These are phyloP conservation scores for Ooceraea biroi DNA, from an alignment of 1,140 invertebrate genomes.

Conservation along the genomic window DNA sequence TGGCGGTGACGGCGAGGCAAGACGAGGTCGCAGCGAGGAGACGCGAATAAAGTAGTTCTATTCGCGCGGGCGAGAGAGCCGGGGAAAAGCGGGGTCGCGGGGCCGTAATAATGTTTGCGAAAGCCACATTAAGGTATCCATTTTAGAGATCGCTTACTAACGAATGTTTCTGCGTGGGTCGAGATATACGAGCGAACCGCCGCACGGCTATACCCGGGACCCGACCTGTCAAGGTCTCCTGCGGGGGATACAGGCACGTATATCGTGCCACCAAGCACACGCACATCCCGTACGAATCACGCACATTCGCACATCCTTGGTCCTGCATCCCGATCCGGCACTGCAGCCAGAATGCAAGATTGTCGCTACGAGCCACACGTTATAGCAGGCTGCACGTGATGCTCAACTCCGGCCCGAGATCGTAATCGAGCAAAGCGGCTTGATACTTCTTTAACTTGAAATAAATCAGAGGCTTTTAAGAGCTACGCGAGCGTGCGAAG, in stretches of 20 bases:
- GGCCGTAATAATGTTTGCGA: constrained; percentile 66
- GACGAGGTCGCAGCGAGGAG: too few relatives aligned
- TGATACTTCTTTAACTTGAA: constrained; percentile 21
- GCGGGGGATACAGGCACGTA: constrained; percentile 24
- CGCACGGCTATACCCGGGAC: constrained; percentile 6
- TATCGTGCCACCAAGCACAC: constrained; percentile 16
- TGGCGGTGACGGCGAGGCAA: neutral
- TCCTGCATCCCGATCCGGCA: constrained; percentile 28
- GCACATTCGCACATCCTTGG: neutral
- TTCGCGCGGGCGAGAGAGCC: constrained; percentile 44
- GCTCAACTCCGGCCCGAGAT: constrained; percentile 43
- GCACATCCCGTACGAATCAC: neutral
- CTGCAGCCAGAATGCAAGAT: constrained; percentile 49
- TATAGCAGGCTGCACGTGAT: constrained; percentile 27
- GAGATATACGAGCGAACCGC: constrained; percentile 65
- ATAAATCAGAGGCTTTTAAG: constrained; percentile 16
- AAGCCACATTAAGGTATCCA: constrained; percentile 72
- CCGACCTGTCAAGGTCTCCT: constrained; percentile 58
- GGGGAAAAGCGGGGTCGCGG: constrained; percentile 50
- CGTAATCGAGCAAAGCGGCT: constrained; percentile 12
- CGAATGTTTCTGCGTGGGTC: constrained; percentile 68
- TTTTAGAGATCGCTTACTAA: constrained; percentile 73
- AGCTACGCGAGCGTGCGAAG: neutral
- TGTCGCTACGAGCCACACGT: constrained; percentile 59
- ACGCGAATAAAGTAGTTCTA: constrained; percentile 58